Evolutionary conservation across 30 jellyfish, hydroid and myxozoan species (phyloP).

Genomic region (Hydractinia echinata): DNA sequence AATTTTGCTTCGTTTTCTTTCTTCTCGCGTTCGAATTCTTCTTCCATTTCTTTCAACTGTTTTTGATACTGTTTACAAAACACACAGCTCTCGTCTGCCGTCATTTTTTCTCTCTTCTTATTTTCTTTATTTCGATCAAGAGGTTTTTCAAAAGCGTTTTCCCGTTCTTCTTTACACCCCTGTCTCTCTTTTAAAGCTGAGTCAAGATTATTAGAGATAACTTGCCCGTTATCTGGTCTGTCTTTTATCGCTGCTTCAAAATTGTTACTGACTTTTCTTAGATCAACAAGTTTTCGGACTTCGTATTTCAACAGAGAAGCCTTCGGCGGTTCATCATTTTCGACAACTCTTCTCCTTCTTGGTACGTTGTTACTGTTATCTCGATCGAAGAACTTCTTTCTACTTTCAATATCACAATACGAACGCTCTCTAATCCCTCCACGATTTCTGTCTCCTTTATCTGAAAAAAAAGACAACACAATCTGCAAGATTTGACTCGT

Average conservation of each 20-base stretch:
- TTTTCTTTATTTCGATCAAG: background rate
- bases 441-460: no score
- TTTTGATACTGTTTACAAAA: background rate
- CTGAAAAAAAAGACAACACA: no score
- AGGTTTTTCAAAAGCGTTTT: background rate
- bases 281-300: conserved; percentile 11
- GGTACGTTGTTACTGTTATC: background rate
- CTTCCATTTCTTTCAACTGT: background rate
- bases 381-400: background rate
- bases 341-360: background rate
- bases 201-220: background rate
- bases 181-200: no score
- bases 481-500: no score
- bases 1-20: background rate
- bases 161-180: background rate
- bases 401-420: background rate
- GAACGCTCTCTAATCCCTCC: no score
- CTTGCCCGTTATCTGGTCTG: background rate
- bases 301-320: conserved; percentile 35
- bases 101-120: background rate
- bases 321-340: background rate
- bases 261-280: background rate
- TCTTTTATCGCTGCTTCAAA: background rate
- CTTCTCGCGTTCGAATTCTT: background rate
- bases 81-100: background rate